Percentiles rank a stretch among this genome's conserved stretches.
Evolutionary conservation across 35 echinoderm and acorn worm species (phyloP).

Genomic region (Holothuria glaberrima): DNA sequence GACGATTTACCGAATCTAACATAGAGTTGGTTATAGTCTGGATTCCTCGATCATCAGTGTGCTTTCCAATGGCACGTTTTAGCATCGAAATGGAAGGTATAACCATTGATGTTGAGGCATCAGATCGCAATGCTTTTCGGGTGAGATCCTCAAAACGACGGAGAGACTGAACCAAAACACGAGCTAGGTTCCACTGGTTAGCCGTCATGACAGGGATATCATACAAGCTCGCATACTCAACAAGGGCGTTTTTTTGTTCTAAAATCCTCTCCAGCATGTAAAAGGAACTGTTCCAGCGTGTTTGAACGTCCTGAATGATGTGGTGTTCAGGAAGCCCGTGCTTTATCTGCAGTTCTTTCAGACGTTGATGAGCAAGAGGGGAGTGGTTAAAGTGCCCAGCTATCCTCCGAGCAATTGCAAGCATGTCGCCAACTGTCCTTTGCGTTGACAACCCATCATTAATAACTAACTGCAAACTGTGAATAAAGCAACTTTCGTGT

Average conservation of each 20-base stretch:
- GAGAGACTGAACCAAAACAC: background rate
- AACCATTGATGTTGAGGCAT: background rate
- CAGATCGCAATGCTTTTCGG: background rate
- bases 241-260: constrained; percentile 2
- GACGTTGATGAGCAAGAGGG: background rate
- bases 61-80: background rate
- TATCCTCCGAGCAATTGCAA: background rate
- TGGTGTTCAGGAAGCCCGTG: background rate
- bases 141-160: background rate
- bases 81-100: background rate
- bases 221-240: constrained; percentile 17
- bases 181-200: constrained; percentile 22
- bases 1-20: background rate
- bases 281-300: background rate
- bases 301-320: background rate
- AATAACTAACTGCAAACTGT: constrained; percentile 23
- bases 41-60: background rate
- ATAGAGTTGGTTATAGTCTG: background rate
- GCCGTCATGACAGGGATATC: constrained; percentile 22
- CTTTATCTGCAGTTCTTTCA: background rate
- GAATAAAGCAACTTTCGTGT: background rate
- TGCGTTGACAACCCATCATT: constrained; percentile 1
- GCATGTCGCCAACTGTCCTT: constrained; percentile 3
- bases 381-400: constrained; percentile 44
- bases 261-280: constrained; percentile 18